Evolutionary conservation across 2,113 vertebrate genomes (phyloP), one percentile per base, ranked within the genome.

Genomic region (Chloroceryle aenea): DNA sequence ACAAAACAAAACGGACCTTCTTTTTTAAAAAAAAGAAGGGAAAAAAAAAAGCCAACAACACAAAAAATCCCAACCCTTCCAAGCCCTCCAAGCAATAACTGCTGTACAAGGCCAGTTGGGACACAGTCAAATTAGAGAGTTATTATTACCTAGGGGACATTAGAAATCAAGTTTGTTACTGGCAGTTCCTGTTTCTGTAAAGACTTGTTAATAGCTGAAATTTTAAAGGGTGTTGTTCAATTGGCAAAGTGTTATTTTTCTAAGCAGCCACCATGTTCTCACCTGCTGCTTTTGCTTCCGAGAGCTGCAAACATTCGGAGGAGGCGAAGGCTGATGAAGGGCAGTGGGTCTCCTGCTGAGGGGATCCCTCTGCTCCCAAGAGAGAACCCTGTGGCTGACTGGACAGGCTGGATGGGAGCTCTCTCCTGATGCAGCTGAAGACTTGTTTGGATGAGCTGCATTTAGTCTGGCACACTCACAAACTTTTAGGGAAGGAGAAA

Each of bases 81-180:
- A 95, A 85, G 27, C 92, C 80, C 89, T 96, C 91, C 78, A 82
- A 96, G 93, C 85, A 96, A 88, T 97, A 97, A 97, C 74, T 85
- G 87, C 85, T 82, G 75, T 77, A 85, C 85, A 90, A 72, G 68
- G 87, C 95, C 97, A 97, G 96, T 95, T 97, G 97, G 96, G 97
- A 97, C 84, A 83, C 52, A 95, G 96, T 97, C 96, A 98, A 97
- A 98, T 97, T 96, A 97, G 72, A 96, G 95, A 96, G 94, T 98
- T 98, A 98, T 97, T 97, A 97, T 98, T 98, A 98, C 97, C 96
- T 97, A 96, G 97, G 97, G 97, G 97, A 97, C 71, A 43, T 91
- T 97, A 97, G 97, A 97, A 98, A 98, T 95, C 93, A 91, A 95
- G 95, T 98, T 98, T 97, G 93, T 97, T 97, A 97, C 95, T 96